These are phyloP conservation scores for Eristalis intricaria DNA, from an alignment of 2,888 invertebrate genomes.

Conservation along the genomic window DNA sequence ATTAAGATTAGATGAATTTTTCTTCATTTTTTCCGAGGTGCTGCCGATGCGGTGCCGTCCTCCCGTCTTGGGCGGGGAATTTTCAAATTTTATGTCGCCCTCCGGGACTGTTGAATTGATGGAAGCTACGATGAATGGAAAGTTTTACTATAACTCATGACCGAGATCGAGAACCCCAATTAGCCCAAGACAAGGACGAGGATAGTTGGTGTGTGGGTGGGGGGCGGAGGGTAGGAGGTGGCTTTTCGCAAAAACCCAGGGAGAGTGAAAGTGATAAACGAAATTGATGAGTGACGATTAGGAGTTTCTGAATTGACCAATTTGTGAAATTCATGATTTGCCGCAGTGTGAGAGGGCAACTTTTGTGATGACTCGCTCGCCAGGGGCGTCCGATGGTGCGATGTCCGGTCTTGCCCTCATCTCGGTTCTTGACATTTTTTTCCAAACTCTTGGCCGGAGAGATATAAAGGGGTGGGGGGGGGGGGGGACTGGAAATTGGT, in stretches of 20 bases:
- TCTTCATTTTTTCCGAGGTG: constrained; percentile 26
- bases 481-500: constrained; percentile 55
- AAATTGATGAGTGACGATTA: constrained; percentile 62
- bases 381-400: too few relatives aligned
- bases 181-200: constrained; percentile 35
- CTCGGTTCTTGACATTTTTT: background rate
- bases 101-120: constrained; percentile 62
- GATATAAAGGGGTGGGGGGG: background rate
- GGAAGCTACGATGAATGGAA: constrained; percentile 64
- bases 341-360: too few relatives aligned
- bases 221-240: background rate
- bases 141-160: constrained; percentile 68
- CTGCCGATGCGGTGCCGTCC: constrained; percentile 7
- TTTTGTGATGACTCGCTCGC: too few relatives aligned
- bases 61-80: background rate
- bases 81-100: constrained; percentile 56
- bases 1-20: constrained; percentile 78
- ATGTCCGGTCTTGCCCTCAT: background rate
- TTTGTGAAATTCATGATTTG: constrained; percentile 45
- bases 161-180: constrained; percentile 40
- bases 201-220: background rate
- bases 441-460: too few relatives aligned
- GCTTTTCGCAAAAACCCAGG: background rate
- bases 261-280: constrained; percentile 36
- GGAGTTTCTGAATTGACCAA: constrained; percentile 42